Conservation (phyloP, 2,888 invertebrate species). For the Chorisops tibialis region DNA sequence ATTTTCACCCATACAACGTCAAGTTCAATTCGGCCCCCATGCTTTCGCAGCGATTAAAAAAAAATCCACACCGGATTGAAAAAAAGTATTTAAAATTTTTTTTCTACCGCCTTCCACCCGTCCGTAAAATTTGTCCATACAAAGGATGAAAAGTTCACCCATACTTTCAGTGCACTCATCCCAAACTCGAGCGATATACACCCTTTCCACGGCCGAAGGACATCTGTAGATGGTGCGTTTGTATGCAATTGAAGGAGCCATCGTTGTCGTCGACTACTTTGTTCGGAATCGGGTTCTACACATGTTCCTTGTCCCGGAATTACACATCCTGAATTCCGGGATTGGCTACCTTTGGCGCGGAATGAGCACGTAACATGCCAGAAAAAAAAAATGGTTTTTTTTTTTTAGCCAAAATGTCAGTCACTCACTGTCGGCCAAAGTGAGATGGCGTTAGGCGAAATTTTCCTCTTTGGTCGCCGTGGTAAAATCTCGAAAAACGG, state of each 20-base stretch:
- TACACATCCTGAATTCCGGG: constrained; percentile 10
- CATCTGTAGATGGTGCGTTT: neutral
- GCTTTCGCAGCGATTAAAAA: neutral
- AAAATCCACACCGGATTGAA: neutral
- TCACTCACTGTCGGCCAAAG: constrained; percentile 12
- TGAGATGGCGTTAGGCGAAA: constrained; percentile 11
- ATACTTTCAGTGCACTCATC: no score
- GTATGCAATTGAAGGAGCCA: constrained; percentile 4
- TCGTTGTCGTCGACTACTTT: neutral
- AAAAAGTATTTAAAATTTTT: constrained; percentile 5
- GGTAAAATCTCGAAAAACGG: neutral
- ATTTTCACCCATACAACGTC: neutral
- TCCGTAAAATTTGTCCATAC: no score
- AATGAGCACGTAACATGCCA: neutral
- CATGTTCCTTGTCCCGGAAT: constrained; percentile 7
- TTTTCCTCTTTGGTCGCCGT: constrained; percentile 7
- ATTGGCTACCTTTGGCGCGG: neutral
- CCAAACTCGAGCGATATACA: no score
- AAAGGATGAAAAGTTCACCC: no score
- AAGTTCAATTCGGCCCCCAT: neutral
- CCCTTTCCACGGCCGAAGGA: neutral
- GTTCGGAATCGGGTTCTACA: constrained; percentile 6
- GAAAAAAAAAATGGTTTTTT: neutral
- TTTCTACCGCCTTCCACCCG: neutral
- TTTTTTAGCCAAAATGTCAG: constrained; percentile 19